Evolutionary conservation across 1,140 invertebrate species (phyloP).

Genomic region (Arctopsyche grandis): DNA sequence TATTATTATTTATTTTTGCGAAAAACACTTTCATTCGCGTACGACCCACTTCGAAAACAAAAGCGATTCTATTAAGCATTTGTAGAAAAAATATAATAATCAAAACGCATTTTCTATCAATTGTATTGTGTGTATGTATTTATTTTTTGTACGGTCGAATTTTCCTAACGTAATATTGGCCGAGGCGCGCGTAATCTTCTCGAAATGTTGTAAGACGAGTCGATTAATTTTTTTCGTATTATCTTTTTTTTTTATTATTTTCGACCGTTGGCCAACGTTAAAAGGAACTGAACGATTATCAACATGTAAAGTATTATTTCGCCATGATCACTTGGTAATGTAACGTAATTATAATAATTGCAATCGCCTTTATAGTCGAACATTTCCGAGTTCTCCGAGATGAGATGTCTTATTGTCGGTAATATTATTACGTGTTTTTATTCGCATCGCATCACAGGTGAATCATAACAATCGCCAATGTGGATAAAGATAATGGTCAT

Average conservation of each 20-base stretch:
- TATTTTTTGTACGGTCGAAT: too few relatives aligned
- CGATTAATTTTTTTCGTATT: too few relatives aligned
- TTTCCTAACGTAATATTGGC: too few relatives aligned
- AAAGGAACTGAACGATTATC: slow-evolving; percentile 22
- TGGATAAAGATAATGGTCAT: too few relatives aligned
- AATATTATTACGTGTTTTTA: background rate
- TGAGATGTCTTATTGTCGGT: background rate
- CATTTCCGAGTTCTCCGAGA: background rate
- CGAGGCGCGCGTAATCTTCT: too few relatives aligned
- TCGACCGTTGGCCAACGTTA: background rate
- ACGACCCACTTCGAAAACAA: background rate
- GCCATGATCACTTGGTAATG: slow-evolving; percentile 5
- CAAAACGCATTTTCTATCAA: background rate
- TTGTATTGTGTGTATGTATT: too few relatives aligned
- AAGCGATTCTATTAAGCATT: background rate
- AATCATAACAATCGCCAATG: background rate
- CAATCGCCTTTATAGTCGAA: background rate
- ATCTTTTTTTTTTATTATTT: too few relatives aligned
- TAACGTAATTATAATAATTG: slow-evolving; percentile 19
- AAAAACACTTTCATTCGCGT: background rate
- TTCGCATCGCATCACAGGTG: background rate
- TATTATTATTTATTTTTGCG: background rate
- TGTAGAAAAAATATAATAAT: slow-evolving; percentile 1
- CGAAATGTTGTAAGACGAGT: too few relatives aligned
- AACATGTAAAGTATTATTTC: slow-evolving; percentile 23